Base-by-base conservation (phyloP, 2,888 invertebrate species). In the Ormyrus rosae region DNA sequence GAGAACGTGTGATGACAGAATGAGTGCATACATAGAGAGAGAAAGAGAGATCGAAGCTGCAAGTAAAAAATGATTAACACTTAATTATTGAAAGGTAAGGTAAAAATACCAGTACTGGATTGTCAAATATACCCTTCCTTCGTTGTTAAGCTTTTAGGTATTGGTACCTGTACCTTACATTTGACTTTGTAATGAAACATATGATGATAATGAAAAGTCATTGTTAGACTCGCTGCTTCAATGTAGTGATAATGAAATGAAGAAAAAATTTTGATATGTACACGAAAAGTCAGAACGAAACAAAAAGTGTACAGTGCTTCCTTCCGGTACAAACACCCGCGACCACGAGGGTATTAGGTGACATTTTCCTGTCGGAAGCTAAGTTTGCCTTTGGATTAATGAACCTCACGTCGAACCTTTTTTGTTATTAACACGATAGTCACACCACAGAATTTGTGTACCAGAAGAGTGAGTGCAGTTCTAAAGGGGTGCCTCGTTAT, bases 381-480 rank as follows among this genome's bases (percentile, higher is more conserved):
- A 75, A 34, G 53, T 67, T 34, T 34, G 34, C 56, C 69, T 77
- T 78, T 60, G 13, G 50, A 72, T 80, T 70, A 74, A 76, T 80
- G 13, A 80, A 72, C 76, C 71, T 76, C 50, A 58, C n/a, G 45
- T 74, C 19, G 60, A 75, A 71, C 76, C 64, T 74, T 61, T 58
- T 48, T 79, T 82, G 76, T 82, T 79, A 79, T 72, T 72, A 48
- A 79, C 75, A 81, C 55, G 13, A 34, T 51, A 73, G 56, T 71
- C 51, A 78, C 81, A 81, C 81, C 81, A 78, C 60, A 77, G 75
- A 73, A 19, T 61, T 71, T 64, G 75, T 79, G 75, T 68, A 71
- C 64, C 61, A 77, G 61, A 79, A 79, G 75, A 72, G 71, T 78
- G 75, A 81, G 81, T 79, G 81, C 81, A 79, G 60, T 76, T 79